Percentiles rank a stretch among this genome's conserved stretches.
Conservation (phyloP, 2,113 vertebrate genomes). For the Tetrax tetrax region DNA sequence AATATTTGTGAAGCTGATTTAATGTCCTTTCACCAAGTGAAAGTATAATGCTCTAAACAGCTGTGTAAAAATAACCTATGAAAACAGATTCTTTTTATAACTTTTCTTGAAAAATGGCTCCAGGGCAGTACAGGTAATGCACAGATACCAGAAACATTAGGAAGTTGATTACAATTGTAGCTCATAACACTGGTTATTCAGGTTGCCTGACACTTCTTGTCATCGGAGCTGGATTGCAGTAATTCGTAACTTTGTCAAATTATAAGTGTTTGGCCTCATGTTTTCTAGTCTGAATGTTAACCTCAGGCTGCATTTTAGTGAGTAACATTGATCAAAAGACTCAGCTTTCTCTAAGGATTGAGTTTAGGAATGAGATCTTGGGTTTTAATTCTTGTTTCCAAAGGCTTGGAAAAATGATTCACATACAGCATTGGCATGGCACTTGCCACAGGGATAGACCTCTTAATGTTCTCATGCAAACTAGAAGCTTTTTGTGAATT, state of each 20-base stretch:
- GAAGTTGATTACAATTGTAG: background rate
- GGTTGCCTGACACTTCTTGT: background rate
- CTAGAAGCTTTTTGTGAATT: background rate
- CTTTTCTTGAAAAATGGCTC: slow-evolving; percentile 3
- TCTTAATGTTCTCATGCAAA: background rate
- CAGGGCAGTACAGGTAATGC: background rate
- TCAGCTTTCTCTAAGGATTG: background rate
- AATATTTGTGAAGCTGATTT: slow-evolving; percentile 78
- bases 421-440: background rate
- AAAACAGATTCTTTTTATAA: slow-evolving; percentile 33
- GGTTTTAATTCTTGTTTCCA: background rate
- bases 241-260: background rate
- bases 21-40: slow-evolving; percentile 56
- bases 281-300: background rate
- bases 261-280: background rate
- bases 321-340: background rate
- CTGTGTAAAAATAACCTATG: slow-evolving; percentile 55
- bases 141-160: background rate
- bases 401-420: background rate
- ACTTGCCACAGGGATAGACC: background rate
- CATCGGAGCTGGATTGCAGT: background rate
- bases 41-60: background rate
- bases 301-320: background rate
- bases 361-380: background rate
- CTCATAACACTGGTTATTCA: background rate